Evolutionary conservation across 2,888 invertebrate genomes (phyloP).

Genomic region (Neoaliturus tenellus): DNA sequence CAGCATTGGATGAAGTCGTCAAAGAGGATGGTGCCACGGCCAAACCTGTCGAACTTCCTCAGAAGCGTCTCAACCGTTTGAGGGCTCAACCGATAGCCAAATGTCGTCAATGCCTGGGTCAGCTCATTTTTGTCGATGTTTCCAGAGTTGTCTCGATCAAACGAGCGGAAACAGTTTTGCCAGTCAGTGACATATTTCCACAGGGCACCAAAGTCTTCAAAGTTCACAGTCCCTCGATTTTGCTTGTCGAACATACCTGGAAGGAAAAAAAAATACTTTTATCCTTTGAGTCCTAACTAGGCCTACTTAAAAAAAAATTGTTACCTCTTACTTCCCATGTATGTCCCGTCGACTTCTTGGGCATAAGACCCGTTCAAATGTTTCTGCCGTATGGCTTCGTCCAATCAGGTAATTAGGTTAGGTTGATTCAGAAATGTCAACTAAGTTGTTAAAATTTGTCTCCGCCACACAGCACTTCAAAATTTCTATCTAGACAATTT

Average conservation of each 20-base stretch:
- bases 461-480: no score
- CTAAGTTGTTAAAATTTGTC: no score
- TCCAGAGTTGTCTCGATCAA: constrained; percentile 94
- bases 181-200: constrained; percentile 99
- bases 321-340: no score
- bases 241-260: constrained; percentile 90
- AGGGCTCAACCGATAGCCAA: constrained; percentile 93
- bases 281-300: no score
- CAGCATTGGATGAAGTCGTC: constrained; percentile 99
- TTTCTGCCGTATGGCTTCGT: no score
- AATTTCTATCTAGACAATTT: no score
- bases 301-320: no score
- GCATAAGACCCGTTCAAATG: no score
- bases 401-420: no score
- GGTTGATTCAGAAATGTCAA: no score
- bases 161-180: constrained; percentile 96
- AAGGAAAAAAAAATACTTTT: constrained; percentile 10
- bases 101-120: constrained; percentile 93
- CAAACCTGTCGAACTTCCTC: constrained; percentile 95
- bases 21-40: constrained; percentile 93
- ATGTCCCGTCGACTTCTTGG: no score
- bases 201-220: constrained; percentile 95
- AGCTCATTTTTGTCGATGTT: constrained; percentile 95
- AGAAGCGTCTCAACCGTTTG: constrained; percentile 87
- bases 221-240: constrained; percentile 91